Base-by-base conservation (phyloP, 2,888 invertebrate genomes). In the Napeogenes inachia region DNA sequence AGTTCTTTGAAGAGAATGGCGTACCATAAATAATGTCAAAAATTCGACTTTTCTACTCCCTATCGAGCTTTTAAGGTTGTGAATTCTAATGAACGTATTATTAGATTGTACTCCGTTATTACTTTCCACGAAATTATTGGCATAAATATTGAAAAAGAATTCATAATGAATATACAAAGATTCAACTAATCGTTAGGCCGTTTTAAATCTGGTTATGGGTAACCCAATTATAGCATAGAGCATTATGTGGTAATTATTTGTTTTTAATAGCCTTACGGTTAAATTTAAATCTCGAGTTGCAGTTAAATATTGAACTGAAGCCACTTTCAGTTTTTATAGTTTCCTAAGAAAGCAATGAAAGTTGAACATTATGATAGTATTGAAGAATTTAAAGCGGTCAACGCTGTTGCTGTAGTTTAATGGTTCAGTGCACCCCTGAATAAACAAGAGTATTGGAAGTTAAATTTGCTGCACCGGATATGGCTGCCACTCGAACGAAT, bases 391-490 rank as follows among this genome's bases (percentile, higher is more conserved):
- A 87, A 89, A 85, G 85, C 82, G 83, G 84, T 84, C 81, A 82
- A 79, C 76, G 82, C 79, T 77, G 86, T 86, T 82, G 85, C 83
- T 80, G 68, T 72, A 76, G 80, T 82, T 86, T 85, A 88, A 86
- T 89, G 84, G 89, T 89, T 89, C 89, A 88, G 71, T 88, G 89
- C 88, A 85, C 89, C 87, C 86, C 87, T 86, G 85, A 85, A 87
- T 89, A 89, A 89, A 89, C 89, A 89, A 77, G 81, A 75, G 81
- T 85, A 86, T 84, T 84, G 73, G 78, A 72, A 85, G 87, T 87
- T 88, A 86, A 89, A 87, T 88, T 88, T 87, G 88, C 88, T 82
- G 79, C 80, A 81, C 89, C 89, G 89, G 89, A 90, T 87, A 87
- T 84, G 82, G 79, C 84, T 80, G 85, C 82, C 85, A 84, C 87